Base-by-base conservation (phyloP, 2,113 vertebrate species). In the Chauna torquata region DNA sequence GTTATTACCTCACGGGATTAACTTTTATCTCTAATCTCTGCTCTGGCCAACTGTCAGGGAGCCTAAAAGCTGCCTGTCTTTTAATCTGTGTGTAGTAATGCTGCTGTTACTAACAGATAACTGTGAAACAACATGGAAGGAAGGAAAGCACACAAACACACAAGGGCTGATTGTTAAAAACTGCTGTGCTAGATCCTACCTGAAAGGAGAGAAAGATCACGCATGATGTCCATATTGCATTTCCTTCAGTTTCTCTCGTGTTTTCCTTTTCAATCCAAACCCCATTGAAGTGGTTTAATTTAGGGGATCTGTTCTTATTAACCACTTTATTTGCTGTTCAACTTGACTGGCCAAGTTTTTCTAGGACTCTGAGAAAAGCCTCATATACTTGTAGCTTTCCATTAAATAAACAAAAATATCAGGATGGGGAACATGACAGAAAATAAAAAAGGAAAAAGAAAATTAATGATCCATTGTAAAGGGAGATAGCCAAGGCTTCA, bases 1-100 rank as follows among this genome's bases (percentile, higher is more conserved):
- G 95, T 94, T 97, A 92, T 97, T 98, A 97, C 83, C 84, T 97
- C 88, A 85, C 34, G 55, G 86, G 95, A 96, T 96, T 97, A 97
- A 95, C 71, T 94, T 96, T 75, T 97, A 97, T 98, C 94, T 98
- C 94, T 96, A 97, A 97, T 96, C 95, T 97, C 95, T 96, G 79
- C 90, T 96, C 91, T 95, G 93, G 94, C 94, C 97, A 97, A 97
- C 97, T 96, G 96, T 97, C 95, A 96, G 93, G 54, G 70, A 96
- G 92, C 66, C 96, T 97, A 96, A 98, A 97, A 97, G 47, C 94
- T 77, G 80, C 90, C 91, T 94, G 92, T 87, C 64, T 97, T 96
- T 92, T 97, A 97, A 98, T 97, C 94, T 96, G 88, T 83, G 85
- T 97, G 95, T 93, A 96, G 94, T 94, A 96, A 97, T 97, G 93